Conservation (phyloP, 2,113 vertebrate genomes). For the Laticauda laticaudata region DNA sequence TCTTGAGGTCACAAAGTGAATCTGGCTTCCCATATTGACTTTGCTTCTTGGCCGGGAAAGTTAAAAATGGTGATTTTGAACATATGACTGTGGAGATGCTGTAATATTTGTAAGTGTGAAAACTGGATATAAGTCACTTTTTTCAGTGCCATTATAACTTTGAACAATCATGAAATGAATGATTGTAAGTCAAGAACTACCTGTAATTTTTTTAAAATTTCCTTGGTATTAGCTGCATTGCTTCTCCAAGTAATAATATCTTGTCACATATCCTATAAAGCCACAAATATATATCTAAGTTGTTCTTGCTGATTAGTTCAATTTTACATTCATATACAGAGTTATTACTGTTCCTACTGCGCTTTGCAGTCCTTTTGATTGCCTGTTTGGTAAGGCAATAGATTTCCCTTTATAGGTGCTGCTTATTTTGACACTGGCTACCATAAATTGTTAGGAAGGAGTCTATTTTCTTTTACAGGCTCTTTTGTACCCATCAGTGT, state of each 20-base stretch:
- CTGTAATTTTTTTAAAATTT: background rate
- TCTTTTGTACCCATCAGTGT: slow-evolving; percentile 13
- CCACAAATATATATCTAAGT: background rate
- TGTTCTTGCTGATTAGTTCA: background rate
- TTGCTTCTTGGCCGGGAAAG: background rate
- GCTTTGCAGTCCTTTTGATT: slow-evolving; percentile 8
- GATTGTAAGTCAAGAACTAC: background rate
- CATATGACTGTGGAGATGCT: background rate
- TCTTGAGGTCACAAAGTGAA: background rate
- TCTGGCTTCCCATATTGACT: background rate
- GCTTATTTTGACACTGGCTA: background rate
- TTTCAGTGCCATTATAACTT: background rate
- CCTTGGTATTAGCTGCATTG: background rate
- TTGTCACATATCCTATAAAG: background rate
- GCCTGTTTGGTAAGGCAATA: slow-evolving; percentile 32
- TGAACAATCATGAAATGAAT: background rate
- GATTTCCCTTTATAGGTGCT: slow-evolving; percentile 16
- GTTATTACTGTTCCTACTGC: background rate
- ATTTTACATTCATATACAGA: slow-evolving; percentile 5
- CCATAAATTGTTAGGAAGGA: slow-evolving; percentile 37
- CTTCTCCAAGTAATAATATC: background rate
- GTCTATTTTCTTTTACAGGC: slow-evolving; percentile 38
- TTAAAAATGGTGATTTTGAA: background rate
- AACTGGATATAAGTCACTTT: background rate
- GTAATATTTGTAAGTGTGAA: background rate